These are phyloP conservation scores for Penaeus japonicus DNA, from an alignment of 1,140 invertebrate genomes.

Conservation along the genomic window DNA sequence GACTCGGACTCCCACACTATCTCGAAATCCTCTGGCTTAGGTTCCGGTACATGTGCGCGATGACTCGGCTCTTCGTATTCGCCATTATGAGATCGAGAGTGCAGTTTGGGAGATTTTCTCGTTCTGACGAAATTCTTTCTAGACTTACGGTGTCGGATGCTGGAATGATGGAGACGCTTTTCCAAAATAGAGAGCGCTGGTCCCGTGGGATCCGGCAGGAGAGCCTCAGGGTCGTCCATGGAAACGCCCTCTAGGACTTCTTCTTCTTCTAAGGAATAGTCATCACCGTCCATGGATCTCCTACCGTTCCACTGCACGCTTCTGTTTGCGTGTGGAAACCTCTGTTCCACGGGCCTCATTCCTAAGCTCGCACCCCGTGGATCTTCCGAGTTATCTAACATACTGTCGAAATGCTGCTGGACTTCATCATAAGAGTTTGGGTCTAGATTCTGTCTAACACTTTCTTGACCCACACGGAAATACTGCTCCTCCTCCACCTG, in stretches of 20 bases:
- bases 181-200: not conserved
- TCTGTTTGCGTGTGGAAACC: not conserved
- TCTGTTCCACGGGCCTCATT: not conserved
- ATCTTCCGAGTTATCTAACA: not conserved
- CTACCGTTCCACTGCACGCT: constrained; percentile 32
- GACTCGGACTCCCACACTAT: not conserved
- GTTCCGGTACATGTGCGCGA: not conserved
- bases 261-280: not conserved
- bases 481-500: too few relatives aligned
- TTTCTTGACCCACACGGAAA: too few relatives aligned
- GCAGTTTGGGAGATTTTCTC: constrained; percentile 49
- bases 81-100: constrained; percentile 9
- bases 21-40: not conserved
- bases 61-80: not conserved
- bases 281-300: not conserved
- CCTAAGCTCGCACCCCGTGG: not conserved
- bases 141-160: constrained; percentile 52
- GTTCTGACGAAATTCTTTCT: constrained; percentile 53
- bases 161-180: constrained; percentile 42
- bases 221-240: constrained; percentile 25
- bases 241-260: constrained; percentile 29
- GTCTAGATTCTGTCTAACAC: not conserved
- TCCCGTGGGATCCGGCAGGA: not conserved
- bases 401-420: not conserved
- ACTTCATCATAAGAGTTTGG: not conserved